Evolutionary conservation across 2,888 invertebrate genomes (phyloP).

Genomic region (Rhogogaster chlorosoma): DNA sequence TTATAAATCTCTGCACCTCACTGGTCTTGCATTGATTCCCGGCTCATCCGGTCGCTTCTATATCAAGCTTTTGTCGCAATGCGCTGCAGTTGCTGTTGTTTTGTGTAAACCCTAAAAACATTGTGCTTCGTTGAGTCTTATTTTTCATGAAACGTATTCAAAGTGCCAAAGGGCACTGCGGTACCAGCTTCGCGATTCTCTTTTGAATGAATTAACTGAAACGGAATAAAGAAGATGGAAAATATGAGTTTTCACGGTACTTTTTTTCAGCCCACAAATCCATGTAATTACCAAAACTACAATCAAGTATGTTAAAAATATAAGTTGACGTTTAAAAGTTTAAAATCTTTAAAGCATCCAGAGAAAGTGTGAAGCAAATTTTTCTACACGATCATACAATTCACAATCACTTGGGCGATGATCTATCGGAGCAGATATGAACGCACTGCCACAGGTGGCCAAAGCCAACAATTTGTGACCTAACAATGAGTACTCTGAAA

Average conservation of each 20-base stretch:
- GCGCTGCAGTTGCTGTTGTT: constrained; percentile 33
- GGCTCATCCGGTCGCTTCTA: neutral
- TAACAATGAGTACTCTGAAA: constrained; percentile 35
- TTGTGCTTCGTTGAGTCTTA: neutral
- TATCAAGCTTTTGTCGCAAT: constrained; percentile 36
- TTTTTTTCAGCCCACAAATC: no score
- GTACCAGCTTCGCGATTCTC: neutral
- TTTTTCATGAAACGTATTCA: constrained; percentile 1
- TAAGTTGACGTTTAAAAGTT: no score
- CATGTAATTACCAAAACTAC: no score
- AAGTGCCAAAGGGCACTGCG: neutral
- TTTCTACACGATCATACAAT: neutral
- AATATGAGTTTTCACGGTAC: no score
- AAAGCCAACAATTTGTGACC: neutral
- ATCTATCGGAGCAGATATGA: neutral
- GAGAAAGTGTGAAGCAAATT: neutral
- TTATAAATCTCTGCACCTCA: constrained; percentile 1
- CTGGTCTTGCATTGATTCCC: constrained; percentile 18
- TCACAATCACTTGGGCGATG: neutral
- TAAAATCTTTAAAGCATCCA: neutral
- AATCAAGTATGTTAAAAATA: no score
- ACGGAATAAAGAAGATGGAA: neutral
- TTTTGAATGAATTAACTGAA: constrained; percentile 2
- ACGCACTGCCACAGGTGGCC: constrained; percentile 34
- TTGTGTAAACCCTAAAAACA: neutral